Evolutionary conservation across 2,888 invertebrate species (phyloP).

Genomic region (Dendrolimus pini): DNA sequence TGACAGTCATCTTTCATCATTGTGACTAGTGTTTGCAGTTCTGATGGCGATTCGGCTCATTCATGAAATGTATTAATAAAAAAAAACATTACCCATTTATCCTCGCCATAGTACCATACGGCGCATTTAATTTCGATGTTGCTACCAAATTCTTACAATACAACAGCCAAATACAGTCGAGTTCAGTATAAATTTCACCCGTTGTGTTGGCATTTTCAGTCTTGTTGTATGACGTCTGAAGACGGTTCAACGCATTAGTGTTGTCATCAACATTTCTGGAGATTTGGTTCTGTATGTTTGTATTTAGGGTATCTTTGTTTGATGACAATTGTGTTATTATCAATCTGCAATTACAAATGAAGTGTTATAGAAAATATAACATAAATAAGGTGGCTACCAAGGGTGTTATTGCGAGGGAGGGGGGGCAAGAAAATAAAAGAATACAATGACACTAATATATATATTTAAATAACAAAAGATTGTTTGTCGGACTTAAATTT

Average conservation of each 20-base stretch:
- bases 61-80: too few species aligned
- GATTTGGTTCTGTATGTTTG: slow-evolving; percentile 42
- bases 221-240: slow-evolving; percentile 45
- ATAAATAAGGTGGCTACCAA: too few species aligned
- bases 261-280: slow-evolving; percentile 54
- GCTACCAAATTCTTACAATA: slow-evolving; percentile 76
- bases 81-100: slow-evolving; percentile 68
- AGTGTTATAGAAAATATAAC: too few species aligned
- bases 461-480: too few species aligned
- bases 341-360: slow-evolving; percentile 32
- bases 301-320: slow-evolving; percentile 30
- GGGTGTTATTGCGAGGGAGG: too few species aligned
- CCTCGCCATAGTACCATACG: slow-evolving; percentile 76
- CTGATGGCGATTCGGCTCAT: too few species aligned
- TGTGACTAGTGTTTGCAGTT: too few species aligned
- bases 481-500: too few species aligned
- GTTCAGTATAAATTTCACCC: slow-evolving; percentile 41
- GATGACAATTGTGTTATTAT: slow-evolving; percentile 42
- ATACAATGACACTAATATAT: too few species aligned
- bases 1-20: too few species aligned
- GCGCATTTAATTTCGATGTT: slow-evolving; percentile 66
- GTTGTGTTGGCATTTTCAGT: slow-evolving; percentile 28
- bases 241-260: slow-evolving; percentile 50
- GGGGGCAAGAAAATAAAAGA: too few species aligned
- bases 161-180: slow-evolving; percentile 78